Evolutionary conservation across 2,113 vertebrate genomes (phyloP).

Genomic region (Conger conger): DNA sequence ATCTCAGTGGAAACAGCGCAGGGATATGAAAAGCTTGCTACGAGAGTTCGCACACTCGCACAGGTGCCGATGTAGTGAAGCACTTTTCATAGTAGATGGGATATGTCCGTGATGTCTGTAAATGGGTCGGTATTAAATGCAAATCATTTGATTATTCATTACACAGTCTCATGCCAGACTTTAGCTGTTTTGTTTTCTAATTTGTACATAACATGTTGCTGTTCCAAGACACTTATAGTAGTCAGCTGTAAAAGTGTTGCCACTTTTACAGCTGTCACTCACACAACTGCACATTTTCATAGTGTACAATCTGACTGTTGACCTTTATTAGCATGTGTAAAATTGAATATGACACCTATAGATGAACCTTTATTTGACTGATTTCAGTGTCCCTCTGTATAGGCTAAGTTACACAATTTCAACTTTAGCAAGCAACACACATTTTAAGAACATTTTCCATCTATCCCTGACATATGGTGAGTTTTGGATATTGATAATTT

Average conservation of each 20-base stretch:
- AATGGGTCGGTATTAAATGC: background rate
- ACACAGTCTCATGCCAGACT: no score
- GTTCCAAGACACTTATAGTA: background rate
- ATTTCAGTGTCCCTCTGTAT: background rate
- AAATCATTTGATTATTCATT: no score
- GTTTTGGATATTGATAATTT: background rate
- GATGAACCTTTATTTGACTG: background rate
- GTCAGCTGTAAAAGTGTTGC: background rate
- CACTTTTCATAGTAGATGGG: background rate
- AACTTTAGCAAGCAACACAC: background rate
- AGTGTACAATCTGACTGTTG: background rate
- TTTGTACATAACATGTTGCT: background rate
- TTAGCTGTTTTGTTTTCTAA: no score
- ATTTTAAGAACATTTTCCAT: background rate
- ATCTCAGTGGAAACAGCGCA: conserved; percentile 53
- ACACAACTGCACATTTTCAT: background rate
- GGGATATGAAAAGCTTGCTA: conserved; percentile 37
- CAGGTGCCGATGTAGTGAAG: conserved; percentile 42
- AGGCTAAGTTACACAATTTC: background rate
- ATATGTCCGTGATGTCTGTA: background rate
- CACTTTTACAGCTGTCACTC: background rate
- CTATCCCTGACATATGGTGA: background rate
- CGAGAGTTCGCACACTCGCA: conserved; percentile 38
- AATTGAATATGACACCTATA: background rate
- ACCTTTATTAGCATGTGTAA: background rate